Percentiles rank a stretch among this genome's conserved stretches.
Evolutionary conservation across 2,888 invertebrate genomes (phyloP).

Genomic region (Lasiommata megera): DNA sequence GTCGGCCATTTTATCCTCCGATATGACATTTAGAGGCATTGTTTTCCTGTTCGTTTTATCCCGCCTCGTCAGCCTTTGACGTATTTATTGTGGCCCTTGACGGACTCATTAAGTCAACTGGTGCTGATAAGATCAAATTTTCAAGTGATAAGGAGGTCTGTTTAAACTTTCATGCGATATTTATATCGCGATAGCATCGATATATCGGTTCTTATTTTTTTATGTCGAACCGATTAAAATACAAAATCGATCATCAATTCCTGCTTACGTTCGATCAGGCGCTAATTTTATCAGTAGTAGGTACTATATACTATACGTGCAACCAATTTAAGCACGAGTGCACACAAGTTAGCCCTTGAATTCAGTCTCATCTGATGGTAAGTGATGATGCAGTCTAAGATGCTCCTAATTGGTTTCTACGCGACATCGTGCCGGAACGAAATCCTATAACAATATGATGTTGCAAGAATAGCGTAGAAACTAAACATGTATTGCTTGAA

Average conservation of each 20-base stretch:
- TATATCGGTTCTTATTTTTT: constrained; percentile 8
- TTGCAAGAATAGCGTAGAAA: too few relatives aligned
- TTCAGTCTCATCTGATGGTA: too few relatives aligned
- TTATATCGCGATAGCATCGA: constrained; percentile 31
- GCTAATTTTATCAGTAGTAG: too few relatives aligned
- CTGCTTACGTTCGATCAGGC: not conserved
- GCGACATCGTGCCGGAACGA: too few relatives aligned
- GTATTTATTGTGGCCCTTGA: constrained; percentile 68
- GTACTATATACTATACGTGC: too few relatives aligned
- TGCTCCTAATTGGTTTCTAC: too few relatives aligned
- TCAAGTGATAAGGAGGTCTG: constrained; percentile 36
- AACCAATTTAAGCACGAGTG: too few relatives aligned
- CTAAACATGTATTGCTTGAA: too few relatives aligned
- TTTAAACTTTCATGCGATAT: constrained; percentile 33
- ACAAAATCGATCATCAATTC: not conserved
- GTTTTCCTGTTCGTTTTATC: constrained; percentile 61
- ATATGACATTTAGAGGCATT: constrained; percentile 73
- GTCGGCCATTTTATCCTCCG: constrained; percentile 51
- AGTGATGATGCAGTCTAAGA: too few relatives aligned
- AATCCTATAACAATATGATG: too few relatives aligned
- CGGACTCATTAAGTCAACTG: constrained; percentile 48
- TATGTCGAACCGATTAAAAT: not conserved
- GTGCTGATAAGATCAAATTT: constrained; percentile 63
- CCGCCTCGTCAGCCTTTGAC: constrained; percentile 57
- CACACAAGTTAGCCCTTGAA: too few relatives aligned